Base-by-base conservation (phyloP, 2,797 vertebrate genomes). In the Hozukius guyotensis region DNA sequence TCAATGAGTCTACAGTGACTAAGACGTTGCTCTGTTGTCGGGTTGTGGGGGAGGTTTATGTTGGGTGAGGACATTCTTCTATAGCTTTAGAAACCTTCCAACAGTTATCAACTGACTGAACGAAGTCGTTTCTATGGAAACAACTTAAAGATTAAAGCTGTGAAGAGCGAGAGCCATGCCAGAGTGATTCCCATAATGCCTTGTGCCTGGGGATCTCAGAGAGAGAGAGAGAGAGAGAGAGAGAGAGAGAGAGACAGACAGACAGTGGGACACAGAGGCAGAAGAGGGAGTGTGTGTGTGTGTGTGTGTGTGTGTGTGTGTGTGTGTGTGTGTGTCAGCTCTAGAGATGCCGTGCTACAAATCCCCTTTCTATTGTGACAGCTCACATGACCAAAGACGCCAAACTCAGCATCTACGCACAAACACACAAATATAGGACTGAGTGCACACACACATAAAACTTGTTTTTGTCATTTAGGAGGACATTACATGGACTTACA, bases 101-200 rank as follows among this genome's bases (percentile, higher is more conserved):
- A 87, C 92, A 85, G 91, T 91, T 89, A 86, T 90, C 90, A 90
- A 83, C 88, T 64, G 75, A 94, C 83, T 73, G 88, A 90, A 94
- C 75, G 46, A 84, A 86, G 82, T 89, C 78, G 95, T 96, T 96
- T 94, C 96, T 95, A 96, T 96, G 94, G 95, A 94, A 96, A 96
- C 95, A 92, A 94, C 94, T 95, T 95, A 95, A 96, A 96, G 95
- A 96, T 96, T 93, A 95, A 94, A 93, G 91, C 93, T 89, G 89
- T 82, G 88, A 94, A 91, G 92, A 94, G 91, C 61, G 62, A 90
- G 87, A 89, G 91, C 89, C 78, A 90, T 88, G 90, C 92, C 92
- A 92, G 92, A 93, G 90, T 88, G 90, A 94, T 90, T 92, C 92
- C 89, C 92, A 94, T 90, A 95, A 93, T 92, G 87, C 94, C 84